A percentile compares a stretch with the other conserved stretches of the same genome.
These are phyloP conservation scores for Mythimna albipuncta DNA, from an alignment of 2,888 invertebrate species.

Conservation along the genomic window DNA sequence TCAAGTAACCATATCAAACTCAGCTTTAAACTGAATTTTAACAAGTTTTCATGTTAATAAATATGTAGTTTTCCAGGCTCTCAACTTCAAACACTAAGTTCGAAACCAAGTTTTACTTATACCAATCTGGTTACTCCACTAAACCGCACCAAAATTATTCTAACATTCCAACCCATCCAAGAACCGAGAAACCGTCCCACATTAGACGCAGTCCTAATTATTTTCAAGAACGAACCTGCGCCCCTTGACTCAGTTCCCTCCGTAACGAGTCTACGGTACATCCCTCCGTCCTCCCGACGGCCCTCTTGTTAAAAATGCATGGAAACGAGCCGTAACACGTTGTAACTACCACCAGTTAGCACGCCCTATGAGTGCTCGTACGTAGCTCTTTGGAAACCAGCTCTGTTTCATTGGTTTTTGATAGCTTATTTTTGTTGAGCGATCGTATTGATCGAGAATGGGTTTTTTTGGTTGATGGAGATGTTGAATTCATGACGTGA, in stretches of 20 bases:
- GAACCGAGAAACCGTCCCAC: constrained; percentile 36
- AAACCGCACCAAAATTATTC: neutral
- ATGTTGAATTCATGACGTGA: neutral
- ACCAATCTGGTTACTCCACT: neutral
- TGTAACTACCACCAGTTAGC: constrained; percentile 60
- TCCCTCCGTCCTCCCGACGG: constrained; percentile 48
- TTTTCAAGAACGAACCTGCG: constrained; percentile 56
- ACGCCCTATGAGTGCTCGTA: constrained; percentile 43
- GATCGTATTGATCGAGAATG: constrained; percentile 20
- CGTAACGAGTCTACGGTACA: constrained; percentile 67
- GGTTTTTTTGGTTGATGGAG: neutral
- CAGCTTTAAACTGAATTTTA: too few relatives aligned
- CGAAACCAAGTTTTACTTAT: neutral
- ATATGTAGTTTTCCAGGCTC: too few relatives aligned
- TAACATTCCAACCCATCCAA: neutral
- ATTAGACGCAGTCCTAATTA: constrained; percentile 63
- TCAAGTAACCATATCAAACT: too few relatives aligned
- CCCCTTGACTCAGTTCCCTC: constrained; percentile 75
- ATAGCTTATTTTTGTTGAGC: constrained; percentile 43
- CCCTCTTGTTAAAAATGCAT: constrained; percentile 77
- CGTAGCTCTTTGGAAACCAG: constrained; percentile 27
- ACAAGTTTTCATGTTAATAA: too few relatives aligned
- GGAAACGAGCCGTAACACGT: constrained; percentile 70
- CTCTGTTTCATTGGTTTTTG: constrained; percentile 45
- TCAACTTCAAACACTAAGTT: neutral